Evolutionary conservation across 2,888 invertebrate species (phyloP).

Genomic region (Mythimna pallens): DNA sequence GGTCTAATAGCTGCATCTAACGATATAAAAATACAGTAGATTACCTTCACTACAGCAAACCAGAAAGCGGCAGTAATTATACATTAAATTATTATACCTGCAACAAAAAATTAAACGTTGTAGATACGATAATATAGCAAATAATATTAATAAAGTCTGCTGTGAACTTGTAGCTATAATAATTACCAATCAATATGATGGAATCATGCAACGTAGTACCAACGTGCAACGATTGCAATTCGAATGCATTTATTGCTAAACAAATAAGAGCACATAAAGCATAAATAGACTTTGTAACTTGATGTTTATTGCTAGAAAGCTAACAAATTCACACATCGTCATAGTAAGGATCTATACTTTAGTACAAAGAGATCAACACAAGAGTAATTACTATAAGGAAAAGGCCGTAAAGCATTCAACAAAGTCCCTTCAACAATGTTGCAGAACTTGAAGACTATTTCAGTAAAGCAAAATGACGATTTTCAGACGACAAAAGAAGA

Average conservation of each 20-base stretch:
- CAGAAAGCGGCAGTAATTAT: slow-evolving; percentile 53
- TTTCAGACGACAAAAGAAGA: slow-evolving; percentile 56
- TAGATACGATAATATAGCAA: slow-evolving; percentile 26
- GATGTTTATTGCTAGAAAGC: slow-evolving; percentile 33
- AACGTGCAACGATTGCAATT: slow-evolving; percentile 34
- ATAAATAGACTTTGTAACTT: slow-evolving; percentile 40
- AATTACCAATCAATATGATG: slow-evolving; percentile 25
- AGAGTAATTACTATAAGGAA: slow-evolving; percentile 55
- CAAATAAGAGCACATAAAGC: slow-evolving; percentile 30
- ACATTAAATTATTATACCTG: slow-evolving; percentile 60
- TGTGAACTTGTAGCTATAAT: slow-evolving; percentile 21
- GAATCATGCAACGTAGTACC: slow-evolving; percentile 47
- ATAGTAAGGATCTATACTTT: slow-evolving; percentile 50
- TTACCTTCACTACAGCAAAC: slow-evolving; percentile 61
- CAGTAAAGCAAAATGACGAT: slow-evolving; percentile 59
- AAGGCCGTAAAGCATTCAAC: slow-evolving; percentile 45
- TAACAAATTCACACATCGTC: slow-evolving; percentile 62
- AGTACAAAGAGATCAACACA: slow-evolving; percentile 57
- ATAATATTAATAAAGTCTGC: slow-evolving; percentile 35
- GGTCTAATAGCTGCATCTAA: slow-evolving; percentile 37
- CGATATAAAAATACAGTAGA: slow-evolving; percentile 46
- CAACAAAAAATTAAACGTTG: slow-evolving; percentile 53
- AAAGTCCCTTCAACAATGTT: slow-evolving; percentile 65
- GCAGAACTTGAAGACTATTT: slow-evolving; percentile 64
- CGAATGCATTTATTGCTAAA: slow-evolving; percentile 48